phyloP scores from a whole-genome alignment of 2,797 vertebrate species.

The Molossus molossus region DNA sequence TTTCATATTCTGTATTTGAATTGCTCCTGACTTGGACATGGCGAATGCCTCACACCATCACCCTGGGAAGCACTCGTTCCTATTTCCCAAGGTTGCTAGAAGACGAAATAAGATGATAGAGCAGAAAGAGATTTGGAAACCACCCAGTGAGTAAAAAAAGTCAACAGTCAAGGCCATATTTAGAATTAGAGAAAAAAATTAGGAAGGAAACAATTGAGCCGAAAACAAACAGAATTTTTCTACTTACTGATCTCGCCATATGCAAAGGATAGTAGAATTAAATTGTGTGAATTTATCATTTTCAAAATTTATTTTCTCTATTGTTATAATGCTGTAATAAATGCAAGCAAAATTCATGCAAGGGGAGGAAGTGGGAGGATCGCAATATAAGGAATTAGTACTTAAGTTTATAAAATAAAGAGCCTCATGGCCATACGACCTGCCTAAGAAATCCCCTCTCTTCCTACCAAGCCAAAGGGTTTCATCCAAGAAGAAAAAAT shows the following conservation, averaged over 20 bases:
- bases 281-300: conserved; percentile 33
- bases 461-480: not conserved
- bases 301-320: conserved; percentile 3
- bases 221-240: conserved; percentile 14
- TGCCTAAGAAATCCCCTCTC: not conserved
- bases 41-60: not conserved
- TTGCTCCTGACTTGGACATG: not conserved
- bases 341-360: conserved; percentile 24
- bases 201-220: conserved; percentile 23
- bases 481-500: conserved; percentile 23
- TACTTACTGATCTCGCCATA: not conserved
- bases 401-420: not conserved
- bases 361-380: not conserved
- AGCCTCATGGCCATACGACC: not conserved
- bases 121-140: conserved; percentile 24
- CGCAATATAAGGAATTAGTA: not conserved
- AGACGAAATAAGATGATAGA: not conserved
- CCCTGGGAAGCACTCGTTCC: not conserved
- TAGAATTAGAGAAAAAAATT: conserved; percentile 56
- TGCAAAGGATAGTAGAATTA: conserved; percentile 42
- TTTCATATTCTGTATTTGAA: conserved; percentile 35
- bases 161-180: conserved; percentile 15
- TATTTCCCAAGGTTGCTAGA: not conserved
- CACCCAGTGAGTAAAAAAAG: not conserved
- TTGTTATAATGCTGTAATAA: not conserved